phyloP scores from a whole-genome alignment of 2,888 invertebrate genomes.

The Heliconius aoede region DNA sequence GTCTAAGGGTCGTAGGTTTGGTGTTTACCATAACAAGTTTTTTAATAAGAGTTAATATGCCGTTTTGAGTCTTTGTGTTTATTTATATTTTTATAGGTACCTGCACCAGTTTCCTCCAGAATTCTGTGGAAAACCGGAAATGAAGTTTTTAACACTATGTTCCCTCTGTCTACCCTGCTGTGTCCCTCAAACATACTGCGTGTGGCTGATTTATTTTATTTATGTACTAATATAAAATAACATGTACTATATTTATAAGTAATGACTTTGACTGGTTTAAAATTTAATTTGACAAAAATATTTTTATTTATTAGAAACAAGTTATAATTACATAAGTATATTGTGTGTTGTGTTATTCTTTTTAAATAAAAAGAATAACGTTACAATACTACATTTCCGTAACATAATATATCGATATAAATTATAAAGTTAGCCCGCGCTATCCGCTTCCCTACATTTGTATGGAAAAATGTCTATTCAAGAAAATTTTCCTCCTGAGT shows the following conservation, averaged over 20 bases:
- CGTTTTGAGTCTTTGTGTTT: not conserved
- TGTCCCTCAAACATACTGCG: no score
- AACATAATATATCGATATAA: not conserved
- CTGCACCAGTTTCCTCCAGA: no score
- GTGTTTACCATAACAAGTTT: no score
- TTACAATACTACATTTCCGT: not conserved
- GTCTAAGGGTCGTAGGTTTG: not conserved
- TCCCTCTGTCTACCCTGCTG: no score
- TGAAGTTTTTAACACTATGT: no score
- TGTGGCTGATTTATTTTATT: no score
- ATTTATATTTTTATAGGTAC: not conserved
- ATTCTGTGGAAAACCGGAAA: no score
- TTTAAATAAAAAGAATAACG: no score
- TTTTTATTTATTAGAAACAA: not conserved
- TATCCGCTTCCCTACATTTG: slow-evolving; percentile 12
- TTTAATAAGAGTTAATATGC: no score
- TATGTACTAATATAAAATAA: not conserved
- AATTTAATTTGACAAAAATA: not conserved
- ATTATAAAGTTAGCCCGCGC: not conserved
- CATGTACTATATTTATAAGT: not conserved
- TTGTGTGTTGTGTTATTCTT: no score
- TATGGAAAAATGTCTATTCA: slow-evolving; percentile 27
- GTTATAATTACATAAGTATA: no score
- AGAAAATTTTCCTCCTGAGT: slow-evolving; percentile 9
- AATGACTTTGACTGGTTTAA: not conserved